Evolutionary conservation across 2,888 invertebrate genomes (phyloP).

Genomic region (Bellardia bayeri): DNA sequence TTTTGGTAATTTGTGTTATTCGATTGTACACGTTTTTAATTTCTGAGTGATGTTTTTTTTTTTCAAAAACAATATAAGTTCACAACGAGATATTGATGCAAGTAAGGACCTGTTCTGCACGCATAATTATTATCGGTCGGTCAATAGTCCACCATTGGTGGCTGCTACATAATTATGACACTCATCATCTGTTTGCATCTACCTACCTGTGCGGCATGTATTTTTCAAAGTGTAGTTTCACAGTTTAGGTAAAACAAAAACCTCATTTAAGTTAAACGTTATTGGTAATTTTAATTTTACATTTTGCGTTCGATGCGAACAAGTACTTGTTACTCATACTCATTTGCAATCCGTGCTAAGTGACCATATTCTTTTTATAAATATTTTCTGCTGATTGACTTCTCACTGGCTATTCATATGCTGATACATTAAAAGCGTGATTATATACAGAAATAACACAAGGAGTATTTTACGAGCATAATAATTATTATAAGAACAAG

Average conservation of each 20-base stretch:
- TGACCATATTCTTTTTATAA: slow-evolving; percentile 59
- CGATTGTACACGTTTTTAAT: slow-evolving; percentile 58
- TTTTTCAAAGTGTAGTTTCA: slow-evolving; percentile 39
- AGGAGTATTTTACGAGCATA: slow-evolving; percentile 32
- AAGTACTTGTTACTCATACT: slow-evolving; percentile 5
- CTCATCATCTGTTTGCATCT: slow-evolving; percentile 55
- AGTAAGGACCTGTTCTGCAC: slow-evolving; percentile 12
- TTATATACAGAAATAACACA: slow-evolving; percentile 46
- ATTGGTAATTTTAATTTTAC: slow-evolving; percentile 60
- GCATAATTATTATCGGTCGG: slow-evolving; percentile 25
- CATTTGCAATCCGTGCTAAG: slow-evolving; percentile 64
- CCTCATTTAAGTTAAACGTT: slow-evolving; percentile 66
- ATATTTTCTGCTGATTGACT: slow-evolving; percentile 10
- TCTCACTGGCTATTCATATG: slow-evolving; percentile 4
- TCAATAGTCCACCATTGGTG: slow-evolving; percentile 44
- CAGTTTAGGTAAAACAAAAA: slow-evolving; percentile 9
- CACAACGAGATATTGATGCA: slow-evolving; percentile 3
- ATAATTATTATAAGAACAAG: slow-evolving; percentile 35
- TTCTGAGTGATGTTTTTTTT: slow-evolving; percentile 37
- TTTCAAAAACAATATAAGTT: slow-evolving; percentile 4
- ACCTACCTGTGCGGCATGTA: slow-evolving; percentile 22
- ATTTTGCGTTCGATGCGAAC: slow-evolving; percentile 4
- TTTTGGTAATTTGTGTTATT: slow-evolving; percentile 56
- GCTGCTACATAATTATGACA: slow-evolving; percentile 69
- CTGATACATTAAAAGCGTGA: slow-evolving; percentile 41